Percentiles rank a stretch among this genome's conserved stretches.
Conservation (phyloP, 2,113 vertebrate genomes). For the Poeciliopsis occidentalis region DNA sequence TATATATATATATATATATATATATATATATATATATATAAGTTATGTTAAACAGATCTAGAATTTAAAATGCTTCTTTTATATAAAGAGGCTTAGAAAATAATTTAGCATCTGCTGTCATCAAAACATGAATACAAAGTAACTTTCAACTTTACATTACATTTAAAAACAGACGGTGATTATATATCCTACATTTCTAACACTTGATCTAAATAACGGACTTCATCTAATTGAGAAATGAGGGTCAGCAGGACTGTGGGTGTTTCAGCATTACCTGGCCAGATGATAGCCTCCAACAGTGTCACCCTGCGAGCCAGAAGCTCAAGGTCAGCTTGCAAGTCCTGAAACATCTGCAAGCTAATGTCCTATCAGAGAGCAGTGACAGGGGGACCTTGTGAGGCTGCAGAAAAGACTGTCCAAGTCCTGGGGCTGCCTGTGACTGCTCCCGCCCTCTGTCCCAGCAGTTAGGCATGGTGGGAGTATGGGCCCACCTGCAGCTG, state of each 20-base stretch:
- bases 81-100: neutral
- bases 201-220: neutral
- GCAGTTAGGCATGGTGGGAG: constrained; percentile 44
- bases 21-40: too few species aligned
- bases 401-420: constrained; percentile 61
- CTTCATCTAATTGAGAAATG: constrained; percentile 25
- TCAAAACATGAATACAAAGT: constrained; percentile 15
- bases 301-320: constrained; percentile 99
- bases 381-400: constrained; percentile 77
- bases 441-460: constrained; percentile 59
- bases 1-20: too few species aligned
- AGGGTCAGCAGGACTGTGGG: constrained; percentile 47
- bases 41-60: neutral
- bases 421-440: constrained; percentile 70
- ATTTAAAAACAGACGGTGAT: constrained; percentile 32
- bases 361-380: constrained; percentile 95
- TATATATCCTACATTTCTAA: constrained; percentile 13
- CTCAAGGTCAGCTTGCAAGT: constrained; percentile 96
- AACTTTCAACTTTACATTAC: constrained; percentile 13
- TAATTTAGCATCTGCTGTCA: constrained; percentile 8
- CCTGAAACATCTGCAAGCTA: constrained; percentile 97
- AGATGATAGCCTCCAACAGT: constrained; percentile 99
- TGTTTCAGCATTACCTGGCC: constrained; percentile 92
- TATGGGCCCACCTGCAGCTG: constrained; percentile 48
- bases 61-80: neutral